Percentiles rank a stretch among this genome's conserved stretches.
These are phyloP conservation scores for Harpagoxenus sublaevis DNA, from an alignment of 2,888 invertebrate species.

Conservation along the genomic window DNA sequence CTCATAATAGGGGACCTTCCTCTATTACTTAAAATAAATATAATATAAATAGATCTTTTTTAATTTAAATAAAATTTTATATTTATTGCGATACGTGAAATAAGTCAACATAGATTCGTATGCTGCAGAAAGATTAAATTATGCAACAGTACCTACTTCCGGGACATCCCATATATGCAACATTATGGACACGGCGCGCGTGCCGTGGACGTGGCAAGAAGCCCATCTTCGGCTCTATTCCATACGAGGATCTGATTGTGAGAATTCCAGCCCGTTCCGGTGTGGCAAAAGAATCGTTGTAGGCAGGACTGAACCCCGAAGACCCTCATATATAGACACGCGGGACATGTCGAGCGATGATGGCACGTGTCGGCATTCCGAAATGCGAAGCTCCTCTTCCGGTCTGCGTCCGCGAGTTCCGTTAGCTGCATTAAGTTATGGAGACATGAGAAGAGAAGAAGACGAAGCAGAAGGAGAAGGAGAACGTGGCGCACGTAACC, in stretches of 20 bases:
- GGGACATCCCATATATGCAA: not conserved
- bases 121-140: not conserved
- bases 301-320: constrained; percentile 58
- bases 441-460: constrained; percentile 31
- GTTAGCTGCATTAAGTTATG: constrained; percentile 72
- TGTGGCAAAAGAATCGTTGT: constrained; percentile 60
- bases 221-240: not conserved
- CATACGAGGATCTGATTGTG: constrained; percentile 22
- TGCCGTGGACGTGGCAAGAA: constrained; percentile 23
- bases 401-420: constrained; percentile 77
- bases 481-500: constrained; percentile 27
- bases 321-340: constrained; percentile 76
- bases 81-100: not conserved
- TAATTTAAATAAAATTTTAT: not conserved
- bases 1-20: too few species aligned
- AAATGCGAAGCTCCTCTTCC: constrained; percentile 78
- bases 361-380: constrained; percentile 81
- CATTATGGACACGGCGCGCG: constrained; percentile 31
- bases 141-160: not conserved
- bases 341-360: constrained; percentile 76
- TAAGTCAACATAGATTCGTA: not conserved
- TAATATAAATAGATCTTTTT: not conserved
- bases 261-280: constrained; percentile 49
- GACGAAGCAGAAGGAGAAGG: not conserved
- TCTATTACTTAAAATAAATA: not conserved